Evolutionary conservation across 1,140 invertebrate species (phyloP).

Genomic region (Drosophila cardini): DNA sequence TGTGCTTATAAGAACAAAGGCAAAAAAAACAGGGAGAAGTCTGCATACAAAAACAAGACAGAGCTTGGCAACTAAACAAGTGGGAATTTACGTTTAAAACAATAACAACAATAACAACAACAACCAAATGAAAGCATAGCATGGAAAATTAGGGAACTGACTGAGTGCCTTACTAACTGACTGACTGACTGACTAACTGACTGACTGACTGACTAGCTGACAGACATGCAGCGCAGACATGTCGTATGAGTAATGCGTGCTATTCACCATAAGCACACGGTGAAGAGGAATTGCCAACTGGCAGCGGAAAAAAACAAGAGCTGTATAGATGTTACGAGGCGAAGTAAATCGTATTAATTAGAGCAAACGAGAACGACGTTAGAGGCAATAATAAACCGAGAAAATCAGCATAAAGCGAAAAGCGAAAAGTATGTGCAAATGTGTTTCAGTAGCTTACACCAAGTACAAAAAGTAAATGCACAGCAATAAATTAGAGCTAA

Average conservation of each 20-base stretch:
- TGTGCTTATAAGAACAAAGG: slow-evolving; percentile 54
- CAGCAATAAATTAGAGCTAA: neutral
- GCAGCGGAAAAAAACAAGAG: slow-evolving; percentile 25
- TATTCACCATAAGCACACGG: slow-evolving; percentile 1
- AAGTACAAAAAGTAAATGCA: neutral
- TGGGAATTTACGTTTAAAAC: slow-evolving; percentile 81
- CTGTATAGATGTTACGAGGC: slow-evolving; percentile 23
- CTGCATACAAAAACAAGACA: slow-evolving; percentile 57
- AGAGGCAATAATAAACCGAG: slow-evolving; percentile 64
- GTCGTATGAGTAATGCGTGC: slow-evolving; percentile 68
- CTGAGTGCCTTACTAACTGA: slow-evolving; percentile 46
- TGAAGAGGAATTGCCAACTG: neutral
- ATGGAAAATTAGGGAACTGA: slow-evolving; percentile 40
- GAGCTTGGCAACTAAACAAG: slow-evolving; percentile 71
- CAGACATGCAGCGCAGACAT: slow-evolving; percentile 30
- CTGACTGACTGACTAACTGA: slow-evolving; percentile 44
- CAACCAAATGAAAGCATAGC: slow-evolving; percentile 25
- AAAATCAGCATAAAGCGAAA: slow-evolving; percentile 61
- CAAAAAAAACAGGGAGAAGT: slow-evolving; percentile 44
- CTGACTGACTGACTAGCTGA: slow-evolving; percentile 38
- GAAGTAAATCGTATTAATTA: slow-evolving; percentile 67
- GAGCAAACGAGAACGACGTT: slow-evolving; percentile 66
- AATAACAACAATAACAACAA: slow-evolving; percentile 65
- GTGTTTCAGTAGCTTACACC: neutral
- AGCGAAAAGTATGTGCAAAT: slow-evolving; percentile 7